phyloP scores from a whole-genome alignment of 2,113 vertebrate genomes.

The Paradisaea rubra region DNA sequence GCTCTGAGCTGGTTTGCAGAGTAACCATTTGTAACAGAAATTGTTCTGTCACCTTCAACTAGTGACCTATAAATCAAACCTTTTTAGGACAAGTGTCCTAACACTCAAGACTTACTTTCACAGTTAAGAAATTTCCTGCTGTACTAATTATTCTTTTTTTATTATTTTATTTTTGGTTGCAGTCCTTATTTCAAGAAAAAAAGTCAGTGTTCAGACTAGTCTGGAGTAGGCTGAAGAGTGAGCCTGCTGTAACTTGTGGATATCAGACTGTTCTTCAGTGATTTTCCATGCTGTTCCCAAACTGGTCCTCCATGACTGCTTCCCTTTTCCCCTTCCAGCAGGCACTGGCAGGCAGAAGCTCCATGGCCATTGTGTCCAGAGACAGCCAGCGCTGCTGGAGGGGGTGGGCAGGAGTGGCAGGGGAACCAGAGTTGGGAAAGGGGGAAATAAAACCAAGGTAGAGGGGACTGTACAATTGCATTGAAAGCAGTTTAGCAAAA shows the following conservation, averaged over 20 bases:
- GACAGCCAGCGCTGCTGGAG: background rate
- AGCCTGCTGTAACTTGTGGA: conserved; percentile 3
- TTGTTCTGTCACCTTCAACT: conserved; percentile 26
- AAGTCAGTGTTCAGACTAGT: background rate
- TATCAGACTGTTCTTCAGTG: background rate
- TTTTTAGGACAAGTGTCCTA: conserved; percentile 4
- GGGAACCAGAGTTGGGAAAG: conserved; percentile 8
- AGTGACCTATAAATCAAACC: background rate
- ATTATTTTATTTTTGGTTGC: background rate
- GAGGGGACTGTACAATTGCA: conserved; percentile 64
- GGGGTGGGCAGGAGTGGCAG: background rate
- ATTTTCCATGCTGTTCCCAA: conserved; percentile 13
- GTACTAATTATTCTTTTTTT: background rate
- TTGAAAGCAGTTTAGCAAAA: conserved; percentile 70
- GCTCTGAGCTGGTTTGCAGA: conserved; percentile 32
- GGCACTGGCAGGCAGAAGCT: background rate
- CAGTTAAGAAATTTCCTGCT: conserved; percentile 45
- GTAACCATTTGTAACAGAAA: conserved; percentile 12
- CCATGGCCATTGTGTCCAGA: background rate
- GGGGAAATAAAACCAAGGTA: conserved; percentile 19
- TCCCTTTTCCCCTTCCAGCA: background rate
- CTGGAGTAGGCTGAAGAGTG: background rate
- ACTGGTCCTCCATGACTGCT: background rate
- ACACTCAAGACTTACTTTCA: conserved; percentile 21
- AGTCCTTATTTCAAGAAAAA: background rate